Evolutionary conservation across 1,140 invertebrate species (phyloP).

Genomic region (Colletes latitarsis): DNA sequence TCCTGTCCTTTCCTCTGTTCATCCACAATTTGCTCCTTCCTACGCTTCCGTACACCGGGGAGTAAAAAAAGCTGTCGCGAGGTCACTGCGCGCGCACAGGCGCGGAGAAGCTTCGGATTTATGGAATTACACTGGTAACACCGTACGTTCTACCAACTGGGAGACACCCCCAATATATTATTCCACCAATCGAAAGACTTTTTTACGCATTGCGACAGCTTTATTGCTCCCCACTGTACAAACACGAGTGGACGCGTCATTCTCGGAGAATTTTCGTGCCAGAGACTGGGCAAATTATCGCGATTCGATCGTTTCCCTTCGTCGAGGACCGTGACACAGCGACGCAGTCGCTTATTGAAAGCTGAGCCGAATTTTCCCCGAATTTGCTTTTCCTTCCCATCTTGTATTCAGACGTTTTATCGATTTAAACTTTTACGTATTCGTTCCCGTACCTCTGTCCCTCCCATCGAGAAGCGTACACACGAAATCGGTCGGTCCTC

Average conservation of each 20-base stretch:
- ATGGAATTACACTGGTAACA: too few relatives aligned
- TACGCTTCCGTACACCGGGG: constrained; percentile 42
- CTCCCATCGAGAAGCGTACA: too few relatives aligned
- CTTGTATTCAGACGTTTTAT: too few relatives aligned
- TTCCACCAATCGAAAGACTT: too few relatives aligned
- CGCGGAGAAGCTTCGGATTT: too few relatives aligned
- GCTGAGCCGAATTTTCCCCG: too few relatives aligned
- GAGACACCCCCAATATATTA: too few relatives aligned
- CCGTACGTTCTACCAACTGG: too few relatives aligned
- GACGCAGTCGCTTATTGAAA: neutral
- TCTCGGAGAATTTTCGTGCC: constrained; percentile 32
- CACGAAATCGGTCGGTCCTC: constrained; percentile 21
- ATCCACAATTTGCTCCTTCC: constrained; percentile 58
- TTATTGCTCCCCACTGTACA: neutral
- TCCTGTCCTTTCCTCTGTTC: constrained; percentile 62
- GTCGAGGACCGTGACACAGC: neutral
- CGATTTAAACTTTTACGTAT: neutral
- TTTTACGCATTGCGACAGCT: too few relatives aligned
- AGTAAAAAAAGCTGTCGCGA: too few relatives aligned
- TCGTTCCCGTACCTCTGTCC: constrained; percentile 2
- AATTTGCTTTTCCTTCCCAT: constrained; percentile 13
- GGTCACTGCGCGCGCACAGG: too few relatives aligned
- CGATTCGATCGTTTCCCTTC: constrained; percentile 39
- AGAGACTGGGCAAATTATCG: constrained; percentile 29
- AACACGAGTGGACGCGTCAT: constrained; percentile 42